Conservation (phyloP, 2,797 vertebrate genomes). For the Phaenicophaeus curvirostris region DNA sequence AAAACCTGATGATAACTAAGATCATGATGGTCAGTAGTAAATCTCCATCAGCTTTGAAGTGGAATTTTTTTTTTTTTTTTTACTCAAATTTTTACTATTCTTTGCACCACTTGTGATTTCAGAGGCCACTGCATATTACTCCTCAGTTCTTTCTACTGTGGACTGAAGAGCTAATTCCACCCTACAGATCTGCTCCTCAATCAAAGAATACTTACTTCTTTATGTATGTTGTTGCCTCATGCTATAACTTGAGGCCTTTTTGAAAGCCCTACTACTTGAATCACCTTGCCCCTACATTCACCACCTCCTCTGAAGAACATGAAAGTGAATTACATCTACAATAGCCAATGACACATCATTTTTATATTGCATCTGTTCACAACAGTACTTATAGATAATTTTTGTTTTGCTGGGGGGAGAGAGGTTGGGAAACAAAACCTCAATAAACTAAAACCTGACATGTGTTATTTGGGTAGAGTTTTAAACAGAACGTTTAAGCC, state of each 20-base stretch:
- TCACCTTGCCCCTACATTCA: neutral
- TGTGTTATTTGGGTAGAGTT: neutral
- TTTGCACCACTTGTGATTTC: neutral
- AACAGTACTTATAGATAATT: neutral
- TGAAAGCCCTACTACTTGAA: neutral
- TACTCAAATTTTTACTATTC: neutral
- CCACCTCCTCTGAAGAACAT: neutral
- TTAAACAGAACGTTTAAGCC: neutral
- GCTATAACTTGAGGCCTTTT: neutral
- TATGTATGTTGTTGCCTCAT: neutral
- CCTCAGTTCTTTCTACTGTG: neutral
- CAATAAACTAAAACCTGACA: neutral
- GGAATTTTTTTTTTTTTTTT: neutral
- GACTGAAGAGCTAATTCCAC: neutral
- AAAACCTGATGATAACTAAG: neutral
- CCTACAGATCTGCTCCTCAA: neutral
- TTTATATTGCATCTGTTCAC: neutral
- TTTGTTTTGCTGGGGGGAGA: neutral
- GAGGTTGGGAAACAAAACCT: no score
- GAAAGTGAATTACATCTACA: neutral
- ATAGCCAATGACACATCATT: neutral
- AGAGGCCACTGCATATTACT: neutral
- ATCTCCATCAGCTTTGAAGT: neutral
- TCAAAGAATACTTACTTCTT: neutral
- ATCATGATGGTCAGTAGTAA: neutral